These are phyloP conservation scores for Bucco capensis DNA, from an alignment of 2,113 vertebrate genomes.

Conservation along the genomic window DNA sequence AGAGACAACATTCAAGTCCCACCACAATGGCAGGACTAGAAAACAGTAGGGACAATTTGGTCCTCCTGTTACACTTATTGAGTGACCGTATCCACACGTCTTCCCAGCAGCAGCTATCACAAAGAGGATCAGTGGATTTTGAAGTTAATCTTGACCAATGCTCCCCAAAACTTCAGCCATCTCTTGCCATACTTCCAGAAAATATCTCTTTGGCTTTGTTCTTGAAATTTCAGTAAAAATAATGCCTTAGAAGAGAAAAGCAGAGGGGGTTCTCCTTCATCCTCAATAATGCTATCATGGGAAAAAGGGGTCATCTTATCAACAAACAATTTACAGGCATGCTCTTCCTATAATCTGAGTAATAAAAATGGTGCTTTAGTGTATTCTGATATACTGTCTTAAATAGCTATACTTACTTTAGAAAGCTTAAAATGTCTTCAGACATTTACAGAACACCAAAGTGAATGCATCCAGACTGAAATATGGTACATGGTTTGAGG, in stretches of 20 bases:
- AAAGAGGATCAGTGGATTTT: neutral
- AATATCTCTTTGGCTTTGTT: neutral
- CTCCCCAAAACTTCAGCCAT: neutral
- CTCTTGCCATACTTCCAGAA: neutral
- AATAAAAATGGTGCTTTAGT: neutral
- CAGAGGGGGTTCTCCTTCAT: neutral
- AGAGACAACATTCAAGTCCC: neutral
- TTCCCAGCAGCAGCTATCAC: neutral
- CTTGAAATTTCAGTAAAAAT: too few species aligned
- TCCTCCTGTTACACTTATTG: neutral
- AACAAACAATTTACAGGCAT: neutral
- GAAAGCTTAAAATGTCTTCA: neutral
- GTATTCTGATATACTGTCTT: neutral
- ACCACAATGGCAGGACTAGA: neutral
- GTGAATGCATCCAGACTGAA: neutral
- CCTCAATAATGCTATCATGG: neutral
- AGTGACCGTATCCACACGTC: neutral
- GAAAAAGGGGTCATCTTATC: neutral
- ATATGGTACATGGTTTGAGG: fast-evolving
- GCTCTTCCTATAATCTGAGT: neutral
- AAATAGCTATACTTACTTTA: neutral
- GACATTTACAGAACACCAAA: neutral
- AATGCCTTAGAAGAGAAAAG: neutral
- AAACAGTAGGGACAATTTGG: neutral
- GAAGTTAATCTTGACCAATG: neutral